A percentile compares a stretch with the other conserved stretches of the same genome.
These are phyloP conservation scores for Drosophila cracens DNA, from an alignment of 2,888 invertebrate species.

Conservation along the genomic window DNA sequence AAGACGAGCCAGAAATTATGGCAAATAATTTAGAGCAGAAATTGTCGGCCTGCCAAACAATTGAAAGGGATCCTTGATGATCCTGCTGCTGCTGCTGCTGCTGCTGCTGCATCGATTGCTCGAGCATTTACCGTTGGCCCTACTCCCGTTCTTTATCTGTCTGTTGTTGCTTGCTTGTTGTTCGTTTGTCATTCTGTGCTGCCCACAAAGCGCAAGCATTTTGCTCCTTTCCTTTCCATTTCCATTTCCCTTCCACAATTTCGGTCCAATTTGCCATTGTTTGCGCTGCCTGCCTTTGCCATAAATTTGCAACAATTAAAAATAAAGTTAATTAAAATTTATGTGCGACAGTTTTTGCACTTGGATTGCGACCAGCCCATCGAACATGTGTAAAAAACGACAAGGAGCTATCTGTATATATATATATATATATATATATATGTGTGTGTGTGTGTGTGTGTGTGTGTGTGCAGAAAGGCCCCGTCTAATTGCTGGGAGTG, in stretches of 20 bases:
- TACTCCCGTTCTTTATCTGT: conserved; percentile 34
- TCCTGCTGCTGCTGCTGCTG: conserved; percentile 24
- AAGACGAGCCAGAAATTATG: conserved; percentile 72
- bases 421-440: not conserved
- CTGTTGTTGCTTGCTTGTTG: conserved; percentile 46
- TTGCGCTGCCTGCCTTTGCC: conserved; percentile 67
- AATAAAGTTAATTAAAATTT: conserved; percentile 82
- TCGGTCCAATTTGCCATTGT: conserved; percentile 21
- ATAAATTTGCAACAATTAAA: conserved; percentile 82
- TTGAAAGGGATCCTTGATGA: conserved; percentile 57
- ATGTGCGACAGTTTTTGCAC: conserved; percentile 81
- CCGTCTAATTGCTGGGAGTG: conserved; percentile 76
- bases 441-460: not conserved
- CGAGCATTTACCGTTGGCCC: conserved; percentile 31
- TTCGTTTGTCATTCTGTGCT: conserved; percentile 72
- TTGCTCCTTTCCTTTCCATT: conserved; percentile 8
- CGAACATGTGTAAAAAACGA: conserved; percentile 50
- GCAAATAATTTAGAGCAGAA: conserved; percentile 83
- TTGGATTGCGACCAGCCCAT: conserved; percentile 57
- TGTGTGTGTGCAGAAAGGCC: conserved; percentile 45
- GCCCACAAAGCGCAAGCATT: conserved; percentile 57
- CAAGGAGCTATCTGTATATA: not conserved
- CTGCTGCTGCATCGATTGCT: conserved; percentile 41
- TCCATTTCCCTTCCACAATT: not conserved
- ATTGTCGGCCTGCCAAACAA: conserved; percentile 63